Evolutionary conservation across 2,797 vertebrate genomes (phyloP).

Genomic region (Spea hammondii): DNA sequence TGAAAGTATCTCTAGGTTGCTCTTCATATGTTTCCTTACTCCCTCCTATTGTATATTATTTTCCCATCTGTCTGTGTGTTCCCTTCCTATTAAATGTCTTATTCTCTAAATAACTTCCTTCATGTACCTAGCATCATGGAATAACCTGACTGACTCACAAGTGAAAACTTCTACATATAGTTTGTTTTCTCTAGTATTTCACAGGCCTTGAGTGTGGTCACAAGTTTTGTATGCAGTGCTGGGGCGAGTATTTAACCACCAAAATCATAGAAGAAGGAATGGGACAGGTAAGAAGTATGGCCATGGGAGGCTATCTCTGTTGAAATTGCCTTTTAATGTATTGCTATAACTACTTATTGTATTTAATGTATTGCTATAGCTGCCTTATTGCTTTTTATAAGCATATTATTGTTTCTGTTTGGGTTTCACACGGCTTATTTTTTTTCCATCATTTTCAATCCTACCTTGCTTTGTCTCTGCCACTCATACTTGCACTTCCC

Average conservation of each 20-base stretch:
- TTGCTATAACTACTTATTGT: background rate
- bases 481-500: background rate
- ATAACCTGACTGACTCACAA: background rate
- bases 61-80: background rate
- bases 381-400: too few relatives aligned
- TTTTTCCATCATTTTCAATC: background rate
- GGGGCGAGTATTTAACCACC: slow-evolving; percentile 99
- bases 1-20: too few relatives aligned
- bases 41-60: background rate
- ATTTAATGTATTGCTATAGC: background rate
- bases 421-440: background rate
- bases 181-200: slow-evolving; percentile 82
- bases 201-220: slow-evolving; percentile 99
- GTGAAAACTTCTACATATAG: background rate
- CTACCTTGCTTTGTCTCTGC: background rate
- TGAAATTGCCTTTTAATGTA: background rate
- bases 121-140: too few relatives aligned
- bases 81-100: background rate
- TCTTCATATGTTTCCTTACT: too few relatives aligned
- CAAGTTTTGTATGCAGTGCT: slow-evolving; percentile 99
- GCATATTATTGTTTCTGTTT: background rate
- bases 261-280: slow-evolving; percentile 99
- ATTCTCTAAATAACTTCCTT: background rate
- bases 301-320: background rate
- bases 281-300: slow-evolving; percentile 86